Percentiles rank a stretch among this genome's conserved stretches.
These are phyloP conservation scores for Drosophila simulans DNA, from an alignment of 1,140 invertebrate genomes.

Conservation along the genomic window DNA sequence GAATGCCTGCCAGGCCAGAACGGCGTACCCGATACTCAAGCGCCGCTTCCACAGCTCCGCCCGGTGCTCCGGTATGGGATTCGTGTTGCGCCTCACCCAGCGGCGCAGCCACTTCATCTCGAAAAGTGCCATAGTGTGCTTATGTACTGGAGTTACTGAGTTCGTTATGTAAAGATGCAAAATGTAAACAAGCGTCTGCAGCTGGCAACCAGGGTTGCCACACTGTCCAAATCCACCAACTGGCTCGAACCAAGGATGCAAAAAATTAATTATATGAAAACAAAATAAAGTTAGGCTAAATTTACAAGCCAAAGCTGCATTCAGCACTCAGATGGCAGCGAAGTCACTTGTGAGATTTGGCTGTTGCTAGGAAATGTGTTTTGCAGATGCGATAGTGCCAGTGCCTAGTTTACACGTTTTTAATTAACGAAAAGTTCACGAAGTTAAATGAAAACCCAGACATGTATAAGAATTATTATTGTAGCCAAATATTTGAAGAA, in stretches of 20 bases:
- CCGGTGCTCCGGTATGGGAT: conserved; percentile 86
- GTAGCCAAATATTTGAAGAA: no score
- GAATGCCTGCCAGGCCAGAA: conserved; percentile 88
- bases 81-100: conserved; percentile 87
- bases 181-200: conserved; percentile 36
- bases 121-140: conserved; percentile 67
- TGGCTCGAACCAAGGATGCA: no score
- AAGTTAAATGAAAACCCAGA: no score
- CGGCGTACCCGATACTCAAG: conserved; percentile 86
- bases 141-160: not conserved
- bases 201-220: conserved; percentile 17
- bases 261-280: no score
- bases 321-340: no score
- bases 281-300: no score
- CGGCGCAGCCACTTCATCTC: conserved; percentile 85
- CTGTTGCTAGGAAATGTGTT: no score
- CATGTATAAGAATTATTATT: no score
- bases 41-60: conserved; percentile 87
- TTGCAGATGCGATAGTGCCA: no score
- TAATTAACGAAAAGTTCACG: not conserved
- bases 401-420: no score
- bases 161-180: conserved; percentile 44
- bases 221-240: not conserved
- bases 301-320: no score
- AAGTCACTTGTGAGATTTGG: no score